Evolutionary conservation across 2,113 vertebrate genomes (phyloP), one percentile per base, ranked within the genome.

Genomic region (Saguinus imperator): DNA sequence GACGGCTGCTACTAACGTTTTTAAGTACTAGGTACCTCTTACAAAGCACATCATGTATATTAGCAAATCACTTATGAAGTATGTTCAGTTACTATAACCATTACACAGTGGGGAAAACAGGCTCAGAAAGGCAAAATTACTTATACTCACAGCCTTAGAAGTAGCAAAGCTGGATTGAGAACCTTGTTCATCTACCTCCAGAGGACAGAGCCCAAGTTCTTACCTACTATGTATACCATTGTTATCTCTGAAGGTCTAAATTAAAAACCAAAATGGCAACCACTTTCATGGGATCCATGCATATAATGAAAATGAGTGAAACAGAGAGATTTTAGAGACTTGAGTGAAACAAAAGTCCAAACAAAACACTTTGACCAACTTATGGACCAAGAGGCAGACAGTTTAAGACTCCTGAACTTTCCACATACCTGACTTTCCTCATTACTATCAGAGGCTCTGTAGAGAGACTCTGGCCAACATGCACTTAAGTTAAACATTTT

Each of bases 321-420:
- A n/a, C 6, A 23, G 55, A 21, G 48, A 89, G 57, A 9, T 73
- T 66, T 89, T 66, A 86, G 32, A 80, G 32, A 84, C 73, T 8
- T 66, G 29, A 17, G 4, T 52, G 40, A 92, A 92, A 72, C 40
- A 87, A 90, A 96, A 90, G 8, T 61, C 23, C 72, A 93, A 93
- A 57, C 23, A 87, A 84, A 90, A 90, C 18, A 4, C 17, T 76
- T 64, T 73, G 43, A 89, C 40, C 66, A 94, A 57, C 25, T 89
- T 55, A 82, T 17, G 14, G 64, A 57, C 5, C 45, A 29, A 75
- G 0, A 86, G 27, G 37, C 20, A 89, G 58, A 90, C 18, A 43
- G 14, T 25, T 37, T 45, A 68, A 68, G 80, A 86, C 58, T 87
- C 20, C 35, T 80, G 48, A 84, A 83, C 83, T 50, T 43, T 87